These are phyloP conservation scores for Allophyes oxyacanthae DNA, from an alignment of 2,888 invertebrate species.

Conservation along the genomic window DNA sequence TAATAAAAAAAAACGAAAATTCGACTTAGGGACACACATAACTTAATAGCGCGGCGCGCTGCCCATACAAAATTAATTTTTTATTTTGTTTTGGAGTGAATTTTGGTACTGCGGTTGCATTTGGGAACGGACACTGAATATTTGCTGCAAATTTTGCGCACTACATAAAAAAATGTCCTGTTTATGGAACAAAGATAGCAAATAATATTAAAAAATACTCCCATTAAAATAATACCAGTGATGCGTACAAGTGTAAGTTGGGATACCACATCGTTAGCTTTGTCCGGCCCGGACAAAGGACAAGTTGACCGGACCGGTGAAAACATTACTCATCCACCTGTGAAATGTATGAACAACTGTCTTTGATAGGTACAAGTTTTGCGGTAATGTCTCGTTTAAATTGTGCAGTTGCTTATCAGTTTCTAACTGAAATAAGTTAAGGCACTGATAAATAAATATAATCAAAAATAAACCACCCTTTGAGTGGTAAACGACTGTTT, in stretches of 20 bases:
- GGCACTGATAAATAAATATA: no score
- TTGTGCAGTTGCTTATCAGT: constrained; percentile 25
- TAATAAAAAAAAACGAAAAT: no score
- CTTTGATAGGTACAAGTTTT: constrained; percentile 37
- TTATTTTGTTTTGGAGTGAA: no score
- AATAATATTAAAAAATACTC: constrained; percentile 21
- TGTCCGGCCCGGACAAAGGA: constrained; percentile 63
- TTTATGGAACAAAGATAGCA: background rate
- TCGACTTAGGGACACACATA: no score
- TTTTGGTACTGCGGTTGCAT: no score
- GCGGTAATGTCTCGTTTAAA: constrained; percentile 37
- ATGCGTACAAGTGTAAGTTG: constrained; percentile 71
- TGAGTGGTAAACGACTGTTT: no score
- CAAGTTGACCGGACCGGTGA: constrained; percentile 49
- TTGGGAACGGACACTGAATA: no score
- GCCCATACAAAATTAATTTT: no score
- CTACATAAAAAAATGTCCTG: no score
- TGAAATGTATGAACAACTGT: constrained; percentile 33
- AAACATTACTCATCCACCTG: constrained; percentile 34
- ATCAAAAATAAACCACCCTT: no score
- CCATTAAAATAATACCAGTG: constrained; percentile 81
- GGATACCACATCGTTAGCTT: constrained; percentile 73
- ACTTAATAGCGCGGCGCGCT: no score
- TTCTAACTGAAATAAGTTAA: background rate
- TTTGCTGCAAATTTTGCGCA: no score